Evolutionary conservation across 2,888 invertebrate species (phyloP), one percentile per base, ranked within the genome.

Genomic region (Hirtodrosophila confusa): DNA sequence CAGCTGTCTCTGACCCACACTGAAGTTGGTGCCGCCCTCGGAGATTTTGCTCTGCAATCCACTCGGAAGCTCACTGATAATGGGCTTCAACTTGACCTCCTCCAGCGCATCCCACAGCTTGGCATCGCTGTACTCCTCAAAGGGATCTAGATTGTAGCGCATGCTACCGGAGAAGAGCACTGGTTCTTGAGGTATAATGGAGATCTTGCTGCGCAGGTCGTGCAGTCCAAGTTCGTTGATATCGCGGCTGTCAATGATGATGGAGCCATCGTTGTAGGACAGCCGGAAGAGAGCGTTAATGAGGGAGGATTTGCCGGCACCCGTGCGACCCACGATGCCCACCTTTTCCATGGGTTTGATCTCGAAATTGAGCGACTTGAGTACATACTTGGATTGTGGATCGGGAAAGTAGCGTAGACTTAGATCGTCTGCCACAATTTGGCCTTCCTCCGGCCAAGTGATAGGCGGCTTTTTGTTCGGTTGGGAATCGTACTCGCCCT

Each of bases 141-240:
- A 97, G 1, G 98, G 98, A 92, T 98, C 98, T 54, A 98, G 93
- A 92, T 98, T 98, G 86, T 95, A 95, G 2, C 98, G 93, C 92
- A 98, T 93, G 6, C 96, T 95, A 24, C 97, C 98, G 0, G 96
- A 95, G 91, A 98, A 96, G 40, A 97, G 91, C 47, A 97, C 95
- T 0, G 97, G 96, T 88, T 96, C 96, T 90, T 97, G 95, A 0
- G 97, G 96, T 67, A 97, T 97, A 83, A 97, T 97, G 3, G 96
- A 95, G 68, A 97, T 93, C 88, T 94, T 95, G 17, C 95, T 94
- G 49, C 97, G 93, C 3, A 97, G 93, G 89, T 95, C 93, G 80
- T 95, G 95, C 12, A 97, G 92, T 0, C 97, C 96, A 56, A 98
- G 90, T 9, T 92, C 90, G 0, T 93, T 93, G 0, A 95, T 95